These are phyloP conservation scores for Sula dactylatra DNA, from an alignment of 2,113 vertebrate species.

Conservation along the genomic window DNA sequence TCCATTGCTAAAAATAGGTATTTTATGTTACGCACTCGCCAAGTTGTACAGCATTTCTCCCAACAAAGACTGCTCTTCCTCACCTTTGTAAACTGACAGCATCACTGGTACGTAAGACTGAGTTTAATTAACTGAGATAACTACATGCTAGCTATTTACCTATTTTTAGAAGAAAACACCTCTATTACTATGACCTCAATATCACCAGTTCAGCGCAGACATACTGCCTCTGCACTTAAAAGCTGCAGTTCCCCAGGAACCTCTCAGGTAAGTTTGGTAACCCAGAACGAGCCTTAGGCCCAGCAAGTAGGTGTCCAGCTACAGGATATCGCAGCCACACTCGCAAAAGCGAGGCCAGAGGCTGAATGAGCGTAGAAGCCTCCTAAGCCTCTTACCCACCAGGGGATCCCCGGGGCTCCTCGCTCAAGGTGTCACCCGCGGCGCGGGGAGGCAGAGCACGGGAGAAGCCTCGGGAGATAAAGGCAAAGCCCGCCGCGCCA, in stretches of 20 bases:
- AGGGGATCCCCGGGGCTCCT: neutral
- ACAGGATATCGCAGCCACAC: fast-evolving
- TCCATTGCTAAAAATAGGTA: slow-evolving; percentile 74
- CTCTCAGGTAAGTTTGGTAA: fast-evolving
- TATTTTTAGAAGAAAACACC: neutral
- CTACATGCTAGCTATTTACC: fast-evolving
- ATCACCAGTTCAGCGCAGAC: neutral
- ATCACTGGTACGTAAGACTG: fast-evolving
- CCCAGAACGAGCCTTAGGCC: fast-evolving
- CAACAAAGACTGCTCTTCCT: fast-evolving
- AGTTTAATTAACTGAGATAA: neutral
- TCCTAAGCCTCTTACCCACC: neutral
- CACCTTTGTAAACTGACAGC: neutral
- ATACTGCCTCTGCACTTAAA: fast-evolving
- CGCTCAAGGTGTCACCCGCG: too few relatives aligned
- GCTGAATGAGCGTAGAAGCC: fast-evolving
- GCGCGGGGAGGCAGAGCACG: neutral
- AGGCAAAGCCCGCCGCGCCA: neutral
- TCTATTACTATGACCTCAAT: too few relatives aligned
- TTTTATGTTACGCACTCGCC: fast-evolving
- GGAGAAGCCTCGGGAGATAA: neutral
- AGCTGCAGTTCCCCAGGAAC: too few relatives aligned
- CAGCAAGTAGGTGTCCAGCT: neutral
- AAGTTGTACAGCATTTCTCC: neutral
- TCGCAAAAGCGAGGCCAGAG: neutral